Percentiles rank a stretch among this genome's conserved stretches.
Conservation (phyloP, 2,797 vertebrate species). For the Sorex maritimensis region DNA sequence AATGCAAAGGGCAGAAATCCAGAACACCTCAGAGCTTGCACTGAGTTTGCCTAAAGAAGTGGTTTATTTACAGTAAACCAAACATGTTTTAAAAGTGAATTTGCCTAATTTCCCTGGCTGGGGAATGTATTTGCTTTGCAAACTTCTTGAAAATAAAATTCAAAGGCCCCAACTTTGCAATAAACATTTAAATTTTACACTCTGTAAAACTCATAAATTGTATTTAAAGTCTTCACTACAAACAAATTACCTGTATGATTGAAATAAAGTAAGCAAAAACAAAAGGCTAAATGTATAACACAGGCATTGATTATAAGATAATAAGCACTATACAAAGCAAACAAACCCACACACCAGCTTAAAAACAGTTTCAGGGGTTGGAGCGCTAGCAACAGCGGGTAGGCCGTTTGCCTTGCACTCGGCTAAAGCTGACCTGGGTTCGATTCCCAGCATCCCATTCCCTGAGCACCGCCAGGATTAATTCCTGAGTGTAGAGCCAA, state of each 20-base stretch:
- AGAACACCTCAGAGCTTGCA: not conserved
- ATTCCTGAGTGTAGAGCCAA: too few species aligned
- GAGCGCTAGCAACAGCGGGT: too few species aligned
- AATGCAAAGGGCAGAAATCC: not conserved
- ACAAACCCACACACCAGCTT: too few species aligned
- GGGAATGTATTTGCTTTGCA: not conserved
- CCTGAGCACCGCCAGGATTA: too few species aligned
- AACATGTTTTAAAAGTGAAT: not conserved
- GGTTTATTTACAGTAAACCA: not conserved
- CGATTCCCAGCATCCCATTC: too few species aligned
- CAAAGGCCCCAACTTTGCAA: too few species aligned
- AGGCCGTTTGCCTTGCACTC: too few species aligned
- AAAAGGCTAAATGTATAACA: not conserved
- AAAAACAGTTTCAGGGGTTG: too few species aligned
- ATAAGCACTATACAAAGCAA: not conserved
- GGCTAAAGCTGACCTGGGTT: too few species aligned
- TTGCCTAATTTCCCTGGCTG: not conserved
- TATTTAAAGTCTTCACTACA: not conserved
- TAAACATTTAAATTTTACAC: too few species aligned
- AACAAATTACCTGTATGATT: not conserved
- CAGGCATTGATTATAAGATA: not conserved
- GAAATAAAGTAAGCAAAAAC: not conserved
- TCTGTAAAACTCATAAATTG: too few species aligned
- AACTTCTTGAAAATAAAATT: too few species aligned
- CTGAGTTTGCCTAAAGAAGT: not conserved